Base-by-base conservation (phyloP, 1,140 invertebrate genomes). In the Pseudomyrmex concolor region DNA sequence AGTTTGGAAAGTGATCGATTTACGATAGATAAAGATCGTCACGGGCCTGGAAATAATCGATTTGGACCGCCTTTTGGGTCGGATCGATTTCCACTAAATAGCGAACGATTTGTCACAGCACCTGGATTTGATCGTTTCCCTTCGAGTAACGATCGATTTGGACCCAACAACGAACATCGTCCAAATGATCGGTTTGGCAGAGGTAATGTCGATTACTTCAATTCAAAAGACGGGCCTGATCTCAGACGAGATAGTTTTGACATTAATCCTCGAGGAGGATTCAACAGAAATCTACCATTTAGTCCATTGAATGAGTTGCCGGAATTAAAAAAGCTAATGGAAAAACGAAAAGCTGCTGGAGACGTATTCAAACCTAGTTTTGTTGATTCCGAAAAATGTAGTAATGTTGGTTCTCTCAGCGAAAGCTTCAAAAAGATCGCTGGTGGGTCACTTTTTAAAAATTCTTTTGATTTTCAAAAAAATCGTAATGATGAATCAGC, bases 401-500 rank as follows among this genome's bases (percentile, higher is more conserved):
- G 74, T 19, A 78, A 50, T 43, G 86, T 92, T 17, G 91, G 92
- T 45, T 94, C 93, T 7, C 74, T 94, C 13, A 90, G 94, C 57
- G 94, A 94, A 66, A 94, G 91, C 60, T 94, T 94, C 25, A 92
- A 92, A 77, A 94, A 92, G 71, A 93, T 94, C 62, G 90, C 93
- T 34, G 92, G 92, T 9, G 91, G 93, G 25, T 89, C 91, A 22
- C 91, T 89, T 5, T 94, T 93, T 45, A 62, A 82, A 84, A 89
- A 25, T 12, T 57, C 63, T 15, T 34, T 77, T 43, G 87, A 90
- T 70, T 86, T 88, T 55, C 72, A 63, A 50, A 80, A 60, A 15
- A 80, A 34, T 34, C 64, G 4, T 13, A 66, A 43, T 71, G 17
- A 43, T 13, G 54, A 19, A 50, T 15, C 15, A 19, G 1, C 19